phyloP scores from a whole-genome alignment of 35 echinoderm and acorn worm species.

The Stichopus chloronotus region DNA sequence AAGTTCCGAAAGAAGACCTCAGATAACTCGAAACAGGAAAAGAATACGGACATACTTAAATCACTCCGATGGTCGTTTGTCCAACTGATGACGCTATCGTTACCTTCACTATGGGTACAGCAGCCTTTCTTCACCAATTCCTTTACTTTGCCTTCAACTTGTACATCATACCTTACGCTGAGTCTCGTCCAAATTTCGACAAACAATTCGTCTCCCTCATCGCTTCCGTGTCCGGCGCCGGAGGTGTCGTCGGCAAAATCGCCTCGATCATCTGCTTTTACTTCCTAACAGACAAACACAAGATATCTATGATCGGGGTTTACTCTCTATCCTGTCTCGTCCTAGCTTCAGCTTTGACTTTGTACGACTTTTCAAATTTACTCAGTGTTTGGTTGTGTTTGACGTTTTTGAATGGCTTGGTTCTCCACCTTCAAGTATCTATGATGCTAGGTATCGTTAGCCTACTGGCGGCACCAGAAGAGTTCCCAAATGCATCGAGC shows the following conservation, averaged over 20 bases:
- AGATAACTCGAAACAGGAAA: no score
- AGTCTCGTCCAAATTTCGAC: background rate
- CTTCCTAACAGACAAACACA: background rate
- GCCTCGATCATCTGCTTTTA: background rate
- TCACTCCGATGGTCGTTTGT: background rate
- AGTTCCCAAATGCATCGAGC: background rate
- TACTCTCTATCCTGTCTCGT: constrained; percentile 8
- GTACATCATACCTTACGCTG: constrained; percentile 19
- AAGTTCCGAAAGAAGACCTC: background rate
- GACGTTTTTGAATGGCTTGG: background rate
- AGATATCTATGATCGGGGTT: background rate
- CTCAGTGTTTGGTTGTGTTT: background rate
- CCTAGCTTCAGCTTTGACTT: background rate
- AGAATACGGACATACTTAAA: no score
- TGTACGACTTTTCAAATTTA: background rate
- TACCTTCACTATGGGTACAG: background rate
- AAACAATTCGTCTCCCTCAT: background rate
- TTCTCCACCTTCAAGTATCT: constrained; percentile 26
- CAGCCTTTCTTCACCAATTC: constrained; percentile 7
- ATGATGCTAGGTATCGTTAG: background rate
- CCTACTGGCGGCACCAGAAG: background rate
- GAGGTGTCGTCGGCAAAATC: constrained; percentile 15
- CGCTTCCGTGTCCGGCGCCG: background rate
- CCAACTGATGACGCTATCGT: constrained; percentile 8
- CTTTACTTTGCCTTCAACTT: constrained; percentile 40